Conservation (phyloP, 1,140 invertebrate species). For the Babylonia areolata region DNA sequence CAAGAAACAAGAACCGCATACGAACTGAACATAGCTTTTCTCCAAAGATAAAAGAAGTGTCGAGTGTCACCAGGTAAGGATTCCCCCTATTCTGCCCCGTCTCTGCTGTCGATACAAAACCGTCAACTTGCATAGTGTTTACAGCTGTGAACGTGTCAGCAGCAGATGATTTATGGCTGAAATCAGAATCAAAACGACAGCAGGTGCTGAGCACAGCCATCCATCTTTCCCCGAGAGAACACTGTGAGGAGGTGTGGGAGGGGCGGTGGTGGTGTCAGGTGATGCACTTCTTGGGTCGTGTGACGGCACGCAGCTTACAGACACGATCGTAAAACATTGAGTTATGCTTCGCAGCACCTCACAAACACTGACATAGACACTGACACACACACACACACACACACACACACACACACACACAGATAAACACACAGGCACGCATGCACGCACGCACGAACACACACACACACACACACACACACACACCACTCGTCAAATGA, state of each 20-base stretch:
- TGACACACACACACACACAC: neutral
- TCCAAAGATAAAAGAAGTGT: no score
- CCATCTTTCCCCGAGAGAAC: no score
- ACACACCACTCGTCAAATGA: neutral
- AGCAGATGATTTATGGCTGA: neutral
- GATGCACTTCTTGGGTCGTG: neutral
- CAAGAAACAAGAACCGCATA: neutral
- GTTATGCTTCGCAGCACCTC: neutral
- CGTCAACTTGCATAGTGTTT: neutral
- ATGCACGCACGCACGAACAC: neutral
- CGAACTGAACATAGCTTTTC: neutral
- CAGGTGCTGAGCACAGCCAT: no score
- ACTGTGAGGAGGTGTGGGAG: neutral
- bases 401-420: neutral
- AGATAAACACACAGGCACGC: neutral
- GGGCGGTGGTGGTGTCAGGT: neutral
- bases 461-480: neutral
- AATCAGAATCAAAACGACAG: no score
- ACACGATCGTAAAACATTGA: no score
- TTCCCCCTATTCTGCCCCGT: neutral
- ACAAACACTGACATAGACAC: neutral
- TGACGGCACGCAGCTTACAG: neutral
- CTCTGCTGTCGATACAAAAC: neutral
- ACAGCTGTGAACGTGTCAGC: neutral
- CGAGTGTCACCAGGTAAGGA: neutral